Evolutionary conservation across 2,113 vertebrate species (phyloP).

Genomic region (Rafetus swinhoei): DNA sequence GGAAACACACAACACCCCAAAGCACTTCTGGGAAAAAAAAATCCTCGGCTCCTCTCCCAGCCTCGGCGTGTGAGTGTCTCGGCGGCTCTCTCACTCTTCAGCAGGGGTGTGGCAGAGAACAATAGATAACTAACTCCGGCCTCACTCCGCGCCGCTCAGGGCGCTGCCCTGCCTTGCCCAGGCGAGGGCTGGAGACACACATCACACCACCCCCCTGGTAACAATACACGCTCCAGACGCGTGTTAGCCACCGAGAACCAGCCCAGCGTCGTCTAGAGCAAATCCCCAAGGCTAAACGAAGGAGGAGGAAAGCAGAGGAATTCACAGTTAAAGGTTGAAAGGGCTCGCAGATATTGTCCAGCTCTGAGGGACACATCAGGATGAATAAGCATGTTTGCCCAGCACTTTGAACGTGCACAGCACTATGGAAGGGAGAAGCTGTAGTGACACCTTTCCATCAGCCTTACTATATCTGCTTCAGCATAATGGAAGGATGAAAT

Average conservation of each 20-base stretch:
- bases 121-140: neutral
- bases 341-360: neutral
- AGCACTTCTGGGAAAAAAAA: slow-evolving; percentile 67
- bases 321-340: neutral
- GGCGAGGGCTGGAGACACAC: neutral
- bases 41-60: neutral
- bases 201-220: neutral
- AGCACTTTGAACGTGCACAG: neutral
- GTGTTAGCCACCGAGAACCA: neutral
- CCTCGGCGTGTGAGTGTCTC: neutral
- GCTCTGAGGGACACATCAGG: neutral
- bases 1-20: slow-evolving; percentile 70
- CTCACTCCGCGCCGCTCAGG: neutral
- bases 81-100: slow-evolving; percentile 9
- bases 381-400: neutral
- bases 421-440: neutral
- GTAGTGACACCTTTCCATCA: neutral
- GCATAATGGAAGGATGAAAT: neutral
- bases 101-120: slow-evolving; percentile 65
- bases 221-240: neutral
- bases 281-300: neutral
- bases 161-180: neutral
- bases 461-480: neutral
- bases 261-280: no score
- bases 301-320: neutral